Base-by-base conservation (phyloP, 1,140 invertebrate species). In the Drosophila ananassae region DNA sequence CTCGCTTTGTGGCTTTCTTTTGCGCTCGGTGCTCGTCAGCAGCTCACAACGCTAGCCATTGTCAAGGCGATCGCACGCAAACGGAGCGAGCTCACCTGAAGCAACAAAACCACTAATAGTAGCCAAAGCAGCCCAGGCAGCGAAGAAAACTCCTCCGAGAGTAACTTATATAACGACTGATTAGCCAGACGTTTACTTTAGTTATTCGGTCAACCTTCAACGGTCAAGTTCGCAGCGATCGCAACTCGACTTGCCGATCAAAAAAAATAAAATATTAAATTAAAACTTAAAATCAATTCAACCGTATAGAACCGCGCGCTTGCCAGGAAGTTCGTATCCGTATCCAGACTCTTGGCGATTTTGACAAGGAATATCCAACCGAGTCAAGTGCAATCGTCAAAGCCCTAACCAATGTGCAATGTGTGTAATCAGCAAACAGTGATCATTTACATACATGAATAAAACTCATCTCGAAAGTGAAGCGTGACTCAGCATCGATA, bases 141-240 rank as follows among this genome's bases (percentile, higher is more conserved):
- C 62, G 67, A 87, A 87, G 68, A 78, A 89, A 89, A 80, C 56
- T 56, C 77, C 80, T 77, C 80, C 41, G 54, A 63, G 72, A 75
- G 72, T 77, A 91, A 90, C 90, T 91, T 91, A 91, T 91, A 91
- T 91, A 91, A 91, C 90, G 79, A 90, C 68, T 77, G 89, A 91
- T 91, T 90, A 90, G 76, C 74, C 74, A 66, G 72, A 79, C 82
- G 72, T 68, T 90, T 90, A 68, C 77, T 91, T 91, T 91, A 91
- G 90, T 91, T 91, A 91, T 83, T 89, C 90, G 90, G 87, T 91
- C 87, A 91, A 81, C 87, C 83, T 84, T 82, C 90, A 79, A 91
- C 90, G 90, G 90, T 91, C 90, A 91, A 91, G 90, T 90, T 91
- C 90, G 90, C 83, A 82, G 72, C 71, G 63, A 69, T 69, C 66